Conservation (phyloP, 2,113 vertebrate genomes). For the Ictalurus furcatus region DNA sequence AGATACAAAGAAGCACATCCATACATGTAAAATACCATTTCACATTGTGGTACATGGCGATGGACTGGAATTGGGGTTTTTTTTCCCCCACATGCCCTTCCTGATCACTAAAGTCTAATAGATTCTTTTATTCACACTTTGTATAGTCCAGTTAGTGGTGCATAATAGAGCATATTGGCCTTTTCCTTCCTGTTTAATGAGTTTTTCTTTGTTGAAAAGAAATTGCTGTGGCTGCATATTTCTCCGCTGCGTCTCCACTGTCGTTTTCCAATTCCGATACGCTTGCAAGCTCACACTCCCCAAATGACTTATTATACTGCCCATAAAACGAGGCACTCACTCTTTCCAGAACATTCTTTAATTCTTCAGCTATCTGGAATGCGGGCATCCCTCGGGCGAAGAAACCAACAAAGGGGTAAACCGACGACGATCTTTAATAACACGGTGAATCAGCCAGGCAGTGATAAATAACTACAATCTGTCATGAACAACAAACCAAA, state of each 20-base stretch:
- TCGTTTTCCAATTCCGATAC: conserved; percentile 41
- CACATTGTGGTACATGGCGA: neutral
- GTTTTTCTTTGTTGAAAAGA: conserved; percentile 65
- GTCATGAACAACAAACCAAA: conserved; percentile 22
- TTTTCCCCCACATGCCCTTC: neutral
- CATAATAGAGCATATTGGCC: conserved; percentile 59
- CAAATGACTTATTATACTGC: conserved; percentile 25
- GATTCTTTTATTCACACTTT: conserved; percentile 54
- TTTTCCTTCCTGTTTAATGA: conserved; percentile 63
- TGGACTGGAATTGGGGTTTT: conserved; percentile 39
- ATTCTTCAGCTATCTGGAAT: conserved; percentile 43
- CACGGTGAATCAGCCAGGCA: conserved; percentile 48
- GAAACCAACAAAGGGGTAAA: conserved; percentile 7
- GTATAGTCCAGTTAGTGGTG: conserved; percentile 53
- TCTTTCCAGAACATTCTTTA: conserved; percentile 48
- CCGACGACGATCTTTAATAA: conserved; percentile 55
- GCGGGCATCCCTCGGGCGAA: conserved; percentile 24
- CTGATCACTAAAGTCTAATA: conserved; percentile 40
- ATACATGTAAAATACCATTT: conserved; percentile 21
- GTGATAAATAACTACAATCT: conserved; percentile 45
- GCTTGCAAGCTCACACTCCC: neutral
- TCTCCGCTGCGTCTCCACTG: conserved; percentile 49
- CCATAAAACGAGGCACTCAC: conserved; percentile 34
- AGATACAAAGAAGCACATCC: conserved; percentile 8
- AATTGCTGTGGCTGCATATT: conserved; percentile 63